Base-by-base conservation (phyloP, 2,888 invertebrate genomes). In the Serrognathus titanus region DNA sequence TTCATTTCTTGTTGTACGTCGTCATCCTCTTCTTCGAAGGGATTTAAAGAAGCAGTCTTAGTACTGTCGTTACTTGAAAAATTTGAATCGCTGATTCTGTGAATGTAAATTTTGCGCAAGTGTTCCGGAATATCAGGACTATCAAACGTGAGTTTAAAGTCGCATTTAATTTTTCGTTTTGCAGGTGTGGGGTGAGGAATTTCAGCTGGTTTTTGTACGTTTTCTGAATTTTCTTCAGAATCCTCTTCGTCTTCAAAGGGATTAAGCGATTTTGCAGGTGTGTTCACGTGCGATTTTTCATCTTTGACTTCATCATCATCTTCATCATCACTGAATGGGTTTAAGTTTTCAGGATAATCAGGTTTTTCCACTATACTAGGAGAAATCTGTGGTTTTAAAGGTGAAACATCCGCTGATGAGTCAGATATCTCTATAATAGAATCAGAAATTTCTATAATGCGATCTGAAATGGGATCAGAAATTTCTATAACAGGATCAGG, bases 271-370 rank as follows among this genome's bases (percentile, higher is more conserved):
- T 57, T 56, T 7, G 51, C n/a, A 16, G 53, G 41, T 37, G n/a
- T 45, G 3, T 31, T n/a, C 13, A 48, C 24, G 9, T 20, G 20
- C 20, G 4, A 7, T 31, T 31, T 31, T 3, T 31, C 4, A 31
- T 1, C 24, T 31, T 31, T 1, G 7, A 31, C 7, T 31, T 31
- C 24, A 10, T 52, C 45, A 37, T 36, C 79, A 41, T 84, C 83
- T 24, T 82, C 83, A 54, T 89, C 89, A 64, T 87, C 88, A 37
- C 83, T 86, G 78, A 94, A 94, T 4, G 94, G 94, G 81, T 94
- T 94, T 61, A 93, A 80, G 70, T 89, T 85, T 62, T 85, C 85
- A 0, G 94, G 94, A 79, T 94, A 92, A 40, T 79, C 24, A 5
- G 24, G 24, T 6, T 31, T 31, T 7, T 31, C 24, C 24, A 31